Evolutionary conservation across 1,140 invertebrate genomes (phyloP).

Genomic region (Rhizoglyphus robini): DNA sequence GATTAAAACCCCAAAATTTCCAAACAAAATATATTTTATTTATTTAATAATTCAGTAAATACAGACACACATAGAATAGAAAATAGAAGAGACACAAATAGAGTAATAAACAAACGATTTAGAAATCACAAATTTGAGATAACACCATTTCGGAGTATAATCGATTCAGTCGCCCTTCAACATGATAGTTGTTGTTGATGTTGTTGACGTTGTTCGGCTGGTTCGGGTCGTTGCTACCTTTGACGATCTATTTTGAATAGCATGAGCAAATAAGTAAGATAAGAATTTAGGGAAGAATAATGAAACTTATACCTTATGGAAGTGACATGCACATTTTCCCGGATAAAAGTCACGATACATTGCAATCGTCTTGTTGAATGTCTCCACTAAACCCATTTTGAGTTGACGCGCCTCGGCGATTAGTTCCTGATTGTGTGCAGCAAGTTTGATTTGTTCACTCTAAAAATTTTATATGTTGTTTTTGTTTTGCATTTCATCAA

Average conservation of each 20-base stretch:
- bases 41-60: too few relatives aligned
- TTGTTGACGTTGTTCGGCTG: background rate
- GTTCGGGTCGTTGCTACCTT: slow-evolving; percentile 20
- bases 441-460: slow-evolving; percentile 36
- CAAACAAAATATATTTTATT: too few relatives aligned
- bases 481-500: background rate
- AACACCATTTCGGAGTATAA: slow-evolving; percentile 32
- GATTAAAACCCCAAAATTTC: too few relatives aligned
- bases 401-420: slow-evolving; percentile 32
- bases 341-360: slow-evolving; percentile 40
- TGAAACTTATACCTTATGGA: slow-evolving; percentile 36
- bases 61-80: too few relatives aligned
- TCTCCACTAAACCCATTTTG: slow-evolving; percentile 37
- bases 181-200: slow-evolving; percentile 28
- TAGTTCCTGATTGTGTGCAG: slow-evolving; percentile 33
- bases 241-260: slow-evolving; percentile 23
- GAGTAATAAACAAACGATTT: too few relatives aligned
- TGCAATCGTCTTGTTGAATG: slow-evolving; percentile 40
- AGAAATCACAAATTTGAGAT: slow-evolving; percentile 30
- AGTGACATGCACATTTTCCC: slow-evolving; percentile 43
- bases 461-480: slow-evolving; percentile 14
- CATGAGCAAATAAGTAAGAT: background rate
- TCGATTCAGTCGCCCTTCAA: slow-evolving; percentile 31
- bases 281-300: background rate
- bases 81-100: too few relatives aligned